A percentile compares a stretch with the other conserved stretches of the same genome.
Evolutionary conservation across 2,113 vertebrate species (phyloP).

Genomic region (Willisornis vidua): DNA sequence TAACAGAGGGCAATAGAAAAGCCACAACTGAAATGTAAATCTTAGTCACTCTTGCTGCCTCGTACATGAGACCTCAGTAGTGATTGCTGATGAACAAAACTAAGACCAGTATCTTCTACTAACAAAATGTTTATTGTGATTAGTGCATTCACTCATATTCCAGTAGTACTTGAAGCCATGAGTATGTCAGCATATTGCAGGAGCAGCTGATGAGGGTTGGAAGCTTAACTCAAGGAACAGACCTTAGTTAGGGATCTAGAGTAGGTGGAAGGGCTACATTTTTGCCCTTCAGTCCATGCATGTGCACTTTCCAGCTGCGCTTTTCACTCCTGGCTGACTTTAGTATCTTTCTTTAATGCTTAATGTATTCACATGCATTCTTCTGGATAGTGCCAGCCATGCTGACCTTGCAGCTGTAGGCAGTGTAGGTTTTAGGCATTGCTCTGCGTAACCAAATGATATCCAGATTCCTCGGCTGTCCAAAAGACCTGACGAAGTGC

Average conservation of each 20-base stretch:
- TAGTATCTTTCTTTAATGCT: neutral
- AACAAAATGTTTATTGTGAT: neutral
- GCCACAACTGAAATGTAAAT: neutral
- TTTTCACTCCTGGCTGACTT: neutral
- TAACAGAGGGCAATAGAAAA: neutral
- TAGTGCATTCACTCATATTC: neutral
- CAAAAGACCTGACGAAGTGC: neutral
- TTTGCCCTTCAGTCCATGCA: accelerated
- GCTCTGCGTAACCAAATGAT: neutral
- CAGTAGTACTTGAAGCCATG: neutral
- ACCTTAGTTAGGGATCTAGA: neutral
- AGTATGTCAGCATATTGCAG: neutral
- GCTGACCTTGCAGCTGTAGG: neutral
- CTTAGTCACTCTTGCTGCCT: neutral
- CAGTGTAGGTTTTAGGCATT: neutral
- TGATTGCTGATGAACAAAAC: neutral
- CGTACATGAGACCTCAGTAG: neutral
- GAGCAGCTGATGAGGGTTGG: neutral
- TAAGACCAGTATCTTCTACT: neutral
- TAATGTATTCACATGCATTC: neutral
- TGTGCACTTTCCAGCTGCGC: neutral
- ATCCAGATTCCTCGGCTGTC: neutral
- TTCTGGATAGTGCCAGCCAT: neutral
- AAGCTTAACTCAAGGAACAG: neutral
- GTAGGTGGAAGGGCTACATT: accelerated